These are phyloP conservation scores for Ferrisia virgata DNA, from an alignment of 2,888 invertebrate species.

Conservation along the genomic window DNA sequence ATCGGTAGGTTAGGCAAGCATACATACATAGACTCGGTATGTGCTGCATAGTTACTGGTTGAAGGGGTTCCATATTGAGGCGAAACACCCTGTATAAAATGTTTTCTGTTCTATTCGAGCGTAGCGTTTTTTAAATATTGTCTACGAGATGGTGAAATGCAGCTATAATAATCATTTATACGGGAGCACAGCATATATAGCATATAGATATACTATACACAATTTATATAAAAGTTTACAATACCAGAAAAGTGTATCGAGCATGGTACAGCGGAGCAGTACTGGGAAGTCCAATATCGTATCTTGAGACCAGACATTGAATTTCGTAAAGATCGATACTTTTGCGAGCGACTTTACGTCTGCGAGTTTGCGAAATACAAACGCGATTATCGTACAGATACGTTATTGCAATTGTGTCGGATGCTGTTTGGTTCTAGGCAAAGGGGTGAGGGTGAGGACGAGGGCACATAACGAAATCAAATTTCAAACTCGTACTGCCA, in stretches of 20 bases:
- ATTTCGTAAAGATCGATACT: slow-evolving; percentile 11
- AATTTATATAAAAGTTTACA: background rate
- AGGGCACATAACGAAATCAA: background rate
- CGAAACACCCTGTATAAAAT: background rate
- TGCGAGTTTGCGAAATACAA: slow-evolving; percentile 5
- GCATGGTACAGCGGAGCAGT: background rate
- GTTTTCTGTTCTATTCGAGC: background rate
- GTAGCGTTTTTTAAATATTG: background rate
- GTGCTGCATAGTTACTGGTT: no score
- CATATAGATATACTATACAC: no score
- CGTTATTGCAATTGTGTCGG: no score
- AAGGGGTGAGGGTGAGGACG: no score
- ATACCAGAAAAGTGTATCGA: no score
- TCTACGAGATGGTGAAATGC: background rate
- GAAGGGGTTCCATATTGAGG: no score
- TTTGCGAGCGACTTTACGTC: slow-evolving; percentile 17
- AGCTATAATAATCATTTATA: no score
- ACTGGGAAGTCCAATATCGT: background rate
- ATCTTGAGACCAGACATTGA: background rate
- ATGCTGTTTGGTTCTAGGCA: no score
- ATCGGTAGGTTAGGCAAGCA: no score
- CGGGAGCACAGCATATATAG: background rate
- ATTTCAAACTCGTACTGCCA: background rate
- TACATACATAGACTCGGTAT: no score
- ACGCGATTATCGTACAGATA: background rate